A percentile compares a stretch with the other conserved stretches of the same genome.
These are phyloP conservation scores for Tokudaia muenninki DNA, from an alignment of 2,797 vertebrate genomes.

Conservation along the genomic window DNA sequence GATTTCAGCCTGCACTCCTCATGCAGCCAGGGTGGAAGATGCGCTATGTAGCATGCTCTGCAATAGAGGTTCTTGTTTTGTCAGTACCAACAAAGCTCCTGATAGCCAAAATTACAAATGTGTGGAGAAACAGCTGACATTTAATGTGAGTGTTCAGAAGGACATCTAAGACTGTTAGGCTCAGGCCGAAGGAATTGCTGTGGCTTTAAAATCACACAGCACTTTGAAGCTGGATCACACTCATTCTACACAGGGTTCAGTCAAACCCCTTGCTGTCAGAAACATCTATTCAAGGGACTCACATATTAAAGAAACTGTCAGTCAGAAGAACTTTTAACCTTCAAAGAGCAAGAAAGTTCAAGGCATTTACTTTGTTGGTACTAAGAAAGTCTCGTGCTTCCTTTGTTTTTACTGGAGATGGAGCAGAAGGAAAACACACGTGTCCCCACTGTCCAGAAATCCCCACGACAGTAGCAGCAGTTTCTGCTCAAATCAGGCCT, in stretches of 20 bases:
- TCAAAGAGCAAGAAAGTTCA: conserved; percentile 30
- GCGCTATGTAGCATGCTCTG: neutral
- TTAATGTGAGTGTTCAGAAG: conserved; percentile 30
- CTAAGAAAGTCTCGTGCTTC: neutral
- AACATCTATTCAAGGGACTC: conserved; percentile 26
- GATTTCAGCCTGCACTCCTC: neutral
- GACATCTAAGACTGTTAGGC: neutral
- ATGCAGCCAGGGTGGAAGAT: neutral
- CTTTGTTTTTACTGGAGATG: neutral
- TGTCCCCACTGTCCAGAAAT: neutral
- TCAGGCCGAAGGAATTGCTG: neutral
- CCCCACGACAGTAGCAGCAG: neutral
- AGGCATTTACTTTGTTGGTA: neutral
- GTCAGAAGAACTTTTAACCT: conserved; percentile 46
- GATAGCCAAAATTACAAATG: neutral
- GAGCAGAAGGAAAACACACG: neutral
- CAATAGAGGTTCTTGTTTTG: neutral
- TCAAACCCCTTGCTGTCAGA: neutral
- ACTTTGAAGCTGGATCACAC: conserved; percentile 28
- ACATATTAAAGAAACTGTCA: conserved; percentile 35
- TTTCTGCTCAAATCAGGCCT: conserved; percentile 27
- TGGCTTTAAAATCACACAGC: conserved; percentile 16
- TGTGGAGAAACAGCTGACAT: conserved; percentile 21
- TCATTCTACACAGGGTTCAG: conserved; percentile 59
- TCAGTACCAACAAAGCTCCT: neutral